phyloP scores from a whole-genome alignment of 2,797 vertebrate genomes.

The Spatula clypeata region DNA sequence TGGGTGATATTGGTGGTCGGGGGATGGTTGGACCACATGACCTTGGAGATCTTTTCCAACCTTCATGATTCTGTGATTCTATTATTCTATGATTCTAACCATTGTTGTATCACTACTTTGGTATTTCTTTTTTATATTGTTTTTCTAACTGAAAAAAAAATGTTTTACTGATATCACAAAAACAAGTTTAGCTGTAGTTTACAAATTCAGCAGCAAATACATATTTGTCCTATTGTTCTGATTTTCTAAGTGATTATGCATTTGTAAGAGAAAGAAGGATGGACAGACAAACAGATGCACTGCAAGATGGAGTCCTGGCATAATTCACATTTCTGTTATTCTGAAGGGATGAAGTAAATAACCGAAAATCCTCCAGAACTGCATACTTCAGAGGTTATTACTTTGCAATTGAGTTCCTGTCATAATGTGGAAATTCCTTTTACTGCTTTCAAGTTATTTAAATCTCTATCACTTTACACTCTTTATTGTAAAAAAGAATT shows the following conservation, averaged over 20 bases:
- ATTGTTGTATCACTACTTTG: not conserved
- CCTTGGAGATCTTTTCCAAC: too few relatives aligned
- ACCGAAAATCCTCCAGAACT: not conserved
- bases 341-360: not conserved
- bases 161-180: not conserved
- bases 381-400: not conserved
- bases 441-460: slow-evolving; percentile 18
- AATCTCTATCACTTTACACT: not conserved
- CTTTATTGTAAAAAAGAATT: not conserved
- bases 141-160: not conserved
- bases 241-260: not conserved
- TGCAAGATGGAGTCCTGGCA: not conserved
- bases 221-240: fast-evolving
- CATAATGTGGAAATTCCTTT: not conserved
- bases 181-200: not conserved
- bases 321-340: not conserved
- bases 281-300: not conserved
- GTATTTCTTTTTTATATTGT: slow-evolving; percentile 45
- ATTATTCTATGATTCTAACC: not conserved
- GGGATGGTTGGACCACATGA: too few relatives aligned
- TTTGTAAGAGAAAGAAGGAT: not conserved
- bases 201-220: not conserved
- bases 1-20: too few relatives aligned
- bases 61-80: too few relatives aligned
- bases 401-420: not conserved